phyloP scores from a whole-genome alignment of 2,797 vertebrate species.

The Halcyon smyrnensis region DNA sequence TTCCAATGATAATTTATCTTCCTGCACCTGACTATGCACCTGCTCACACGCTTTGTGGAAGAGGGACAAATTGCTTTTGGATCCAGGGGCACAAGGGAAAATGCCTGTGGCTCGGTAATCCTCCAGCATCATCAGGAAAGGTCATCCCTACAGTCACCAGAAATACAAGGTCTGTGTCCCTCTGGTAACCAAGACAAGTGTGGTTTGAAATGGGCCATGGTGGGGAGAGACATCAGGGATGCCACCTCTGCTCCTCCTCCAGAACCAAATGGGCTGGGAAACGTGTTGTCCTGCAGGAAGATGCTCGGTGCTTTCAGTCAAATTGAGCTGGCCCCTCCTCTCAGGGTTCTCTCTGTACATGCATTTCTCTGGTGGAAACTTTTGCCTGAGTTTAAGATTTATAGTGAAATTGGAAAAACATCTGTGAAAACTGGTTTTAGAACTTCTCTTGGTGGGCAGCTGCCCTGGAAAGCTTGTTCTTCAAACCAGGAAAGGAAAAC shows the following conservation, averaged over 20 bases:
- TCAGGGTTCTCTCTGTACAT: background rate
- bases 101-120: background rate
- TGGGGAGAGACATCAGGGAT: background rate
- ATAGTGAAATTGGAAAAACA: background rate
- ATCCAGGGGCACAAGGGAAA: background rate
- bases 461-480: background rate
- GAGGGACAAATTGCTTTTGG: background rate
- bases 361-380: background rate
- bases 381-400: background rate
- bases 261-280: background rate
- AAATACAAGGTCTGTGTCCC: background rate
- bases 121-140: background rate
- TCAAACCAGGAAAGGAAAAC: background rate
- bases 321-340: background rate
- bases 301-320: background rate
- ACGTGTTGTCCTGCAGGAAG: background rate
- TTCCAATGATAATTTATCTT: background rate
- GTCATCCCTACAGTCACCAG: background rate
- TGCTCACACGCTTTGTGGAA: background rate
- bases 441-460: background rate
- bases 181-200: background rate
- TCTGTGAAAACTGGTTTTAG: background rate
- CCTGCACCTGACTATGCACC: background rate
- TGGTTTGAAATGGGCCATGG: rapidly evolving
- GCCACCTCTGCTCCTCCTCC: background rate